Evolutionary conservation across 2,797 vertebrate genomes (phyloP).

Genomic region (Carcharodon carcharias): DNA sequence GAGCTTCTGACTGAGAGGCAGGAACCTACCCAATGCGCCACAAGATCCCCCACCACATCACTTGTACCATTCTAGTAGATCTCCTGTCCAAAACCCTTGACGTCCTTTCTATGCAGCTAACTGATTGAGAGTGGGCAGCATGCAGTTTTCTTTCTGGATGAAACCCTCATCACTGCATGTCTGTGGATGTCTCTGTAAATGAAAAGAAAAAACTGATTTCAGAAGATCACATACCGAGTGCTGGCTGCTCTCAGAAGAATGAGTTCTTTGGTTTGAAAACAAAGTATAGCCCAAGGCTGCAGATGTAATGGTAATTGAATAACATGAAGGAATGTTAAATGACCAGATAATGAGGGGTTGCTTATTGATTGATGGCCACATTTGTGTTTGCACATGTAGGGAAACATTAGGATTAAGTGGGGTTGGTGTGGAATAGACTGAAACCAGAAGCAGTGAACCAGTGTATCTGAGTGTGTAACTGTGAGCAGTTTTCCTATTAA

Average conservation of each 20-base stretch:
- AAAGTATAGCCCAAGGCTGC: not conserved
- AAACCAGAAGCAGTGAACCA: not conserved
- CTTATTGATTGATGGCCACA: not conserved
- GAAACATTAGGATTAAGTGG: not conserved
- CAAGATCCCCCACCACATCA: not conserved
- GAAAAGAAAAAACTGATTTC: not conserved
- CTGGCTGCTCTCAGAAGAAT: not conserved
- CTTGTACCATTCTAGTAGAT: not conserved
- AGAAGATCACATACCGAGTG: not conserved
- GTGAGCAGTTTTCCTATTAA: not conserved
- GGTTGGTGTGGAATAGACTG: not conserved
- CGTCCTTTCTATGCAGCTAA: not conserved
- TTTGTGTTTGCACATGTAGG: not conserved
- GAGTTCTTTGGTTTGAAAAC: not conserved
- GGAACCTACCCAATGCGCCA: not conserved
- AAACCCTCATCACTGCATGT: not conserved
- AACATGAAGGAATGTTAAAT: not conserved
- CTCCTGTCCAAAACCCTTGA: not conserved
- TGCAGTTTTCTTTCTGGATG: not conserved
- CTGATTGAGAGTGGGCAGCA: not conserved
- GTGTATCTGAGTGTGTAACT: not conserved
- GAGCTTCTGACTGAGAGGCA: too few relatives aligned
- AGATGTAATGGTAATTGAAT: not conserved
- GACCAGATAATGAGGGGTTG: not conserved
- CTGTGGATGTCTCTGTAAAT: not conserved